Conservation (phyloP, 2,113 vertebrate species). For the Psilopogon haemacephalus region DNA sequence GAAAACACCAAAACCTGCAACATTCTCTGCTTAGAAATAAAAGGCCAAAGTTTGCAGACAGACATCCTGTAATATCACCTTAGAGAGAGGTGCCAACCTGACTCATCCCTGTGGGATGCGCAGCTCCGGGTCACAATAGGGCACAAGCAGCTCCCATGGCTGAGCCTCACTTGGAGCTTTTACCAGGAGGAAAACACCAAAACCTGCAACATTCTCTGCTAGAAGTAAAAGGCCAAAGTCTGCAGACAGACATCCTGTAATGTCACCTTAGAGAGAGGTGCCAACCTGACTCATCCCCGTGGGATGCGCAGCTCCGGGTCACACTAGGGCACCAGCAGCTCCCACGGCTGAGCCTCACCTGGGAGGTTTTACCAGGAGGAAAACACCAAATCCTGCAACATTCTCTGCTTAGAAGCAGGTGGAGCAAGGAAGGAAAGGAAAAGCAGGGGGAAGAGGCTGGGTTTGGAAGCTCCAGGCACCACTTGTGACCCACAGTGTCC, state of each 20-base stretch:
- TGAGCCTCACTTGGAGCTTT: background rate
- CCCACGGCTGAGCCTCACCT: too few relatives aligned
- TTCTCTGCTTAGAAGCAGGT: background rate
- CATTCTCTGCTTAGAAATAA: too few relatives aligned
- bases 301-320: background rate
- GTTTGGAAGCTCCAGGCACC: background rate
- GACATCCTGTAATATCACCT: conserved; percentile 29
- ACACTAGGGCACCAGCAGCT: too few relatives aligned
- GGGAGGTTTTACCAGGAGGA: too few relatives aligned
- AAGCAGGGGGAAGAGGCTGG: background rate
- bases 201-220: too few relatives aligned
- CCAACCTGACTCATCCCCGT: background rate
- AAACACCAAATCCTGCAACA: background rate
- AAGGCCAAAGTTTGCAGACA: background rate
- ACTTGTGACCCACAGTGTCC: background rate
- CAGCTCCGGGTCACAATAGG: background rate
- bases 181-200: background rate
- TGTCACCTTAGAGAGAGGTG: conserved; percentile 3
- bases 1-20: background rate
- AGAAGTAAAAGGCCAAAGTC: conserved; percentile 2
- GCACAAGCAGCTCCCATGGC: background rate
- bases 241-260: conserved; percentile 19
- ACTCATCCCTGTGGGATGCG: background rate
- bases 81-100: background rate
- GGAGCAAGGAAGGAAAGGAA: background rate